Base-by-base conservation (phyloP, 2,888 invertebrate species). In the Sarcophaga carnaria region DNA sequence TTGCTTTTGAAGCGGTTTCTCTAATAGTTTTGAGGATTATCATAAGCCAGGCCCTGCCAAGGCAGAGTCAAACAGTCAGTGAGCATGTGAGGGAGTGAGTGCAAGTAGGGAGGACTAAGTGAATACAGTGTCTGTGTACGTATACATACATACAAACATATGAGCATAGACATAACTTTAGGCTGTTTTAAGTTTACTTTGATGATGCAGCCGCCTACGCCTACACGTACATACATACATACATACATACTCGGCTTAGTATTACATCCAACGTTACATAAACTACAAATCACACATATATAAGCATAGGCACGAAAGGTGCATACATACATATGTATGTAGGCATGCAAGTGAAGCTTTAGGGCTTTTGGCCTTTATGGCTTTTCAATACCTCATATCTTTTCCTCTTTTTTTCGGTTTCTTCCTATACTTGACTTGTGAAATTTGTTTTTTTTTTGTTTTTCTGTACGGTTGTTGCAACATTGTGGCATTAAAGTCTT, bases 21-120 rank as follows among this genome's bases (percentile, higher is more conserved):
- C 80, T 87, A 83, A 87, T 84, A 84, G 87, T 79, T 85, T 87
- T 80, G 77, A 75, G 87, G 85, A 85, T 87, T 87, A 87, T 69
- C 72, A 76, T 87, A 87, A 87, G 82, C 82, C 77, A 20, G 64
- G 80, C 6, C 76, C 17, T 14, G 82, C 82, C 77, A 20, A 59
- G 80, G 4, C 76, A 75, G 81, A 80, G 64, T 27, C 69, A n/a
- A 27, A 37, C 20, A n/a, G 27, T 60, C 54, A 60, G 14, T 67
- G 14, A 12, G 75, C 62, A 5, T 14, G 17, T 67, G 60, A 20
- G 27, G 72, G 64, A 45, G 60, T 60, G 37, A 25, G 78, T 72
- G 37, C 8, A 37, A 37, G 37, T 17, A 17, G 14, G 14, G 4
- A 54, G 14, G 17, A 17, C 17, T 17, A 54, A 54, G 17, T 17